phyloP scores from a whole-genome alignment of 2,888 invertebrate genomes.

The Callinectes sapidus region DNA sequence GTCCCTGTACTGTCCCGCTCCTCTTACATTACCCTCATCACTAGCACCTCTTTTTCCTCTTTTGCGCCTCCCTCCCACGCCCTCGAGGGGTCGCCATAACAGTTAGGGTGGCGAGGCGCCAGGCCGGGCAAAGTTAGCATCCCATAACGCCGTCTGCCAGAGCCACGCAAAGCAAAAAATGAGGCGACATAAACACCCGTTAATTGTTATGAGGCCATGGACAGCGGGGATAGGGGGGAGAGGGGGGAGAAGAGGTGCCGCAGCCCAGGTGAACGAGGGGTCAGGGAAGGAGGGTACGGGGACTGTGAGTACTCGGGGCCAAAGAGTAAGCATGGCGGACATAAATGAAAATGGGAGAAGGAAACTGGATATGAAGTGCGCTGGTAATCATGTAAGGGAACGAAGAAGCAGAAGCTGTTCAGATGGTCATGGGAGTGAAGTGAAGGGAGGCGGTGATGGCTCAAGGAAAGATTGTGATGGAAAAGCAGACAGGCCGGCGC shows the following conservation, averaged over 20 bases:
- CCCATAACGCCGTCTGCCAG: constrained; percentile 9
- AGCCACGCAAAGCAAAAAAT: constrained; percentile 20
- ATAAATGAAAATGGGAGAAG: no score
- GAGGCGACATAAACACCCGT: constrained; percentile 16
- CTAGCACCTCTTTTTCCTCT: background rate
- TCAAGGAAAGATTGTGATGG: background rate
- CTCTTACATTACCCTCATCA: background rate
- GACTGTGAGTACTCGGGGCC: background rate
- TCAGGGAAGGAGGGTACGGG: background rate
- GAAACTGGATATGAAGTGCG: background rate
- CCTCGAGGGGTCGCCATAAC: background rate
- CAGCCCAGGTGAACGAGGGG: background rate
- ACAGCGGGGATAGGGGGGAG: background rate
- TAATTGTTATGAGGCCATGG: constrained; percentile 18
- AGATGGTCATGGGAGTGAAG: background rate
- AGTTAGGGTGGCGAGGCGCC: background rate
- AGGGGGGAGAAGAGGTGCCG: background rate
- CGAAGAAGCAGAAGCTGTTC: background rate
- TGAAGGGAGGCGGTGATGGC: background rate
- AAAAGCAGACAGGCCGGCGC: background rate
- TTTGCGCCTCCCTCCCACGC: background rate
- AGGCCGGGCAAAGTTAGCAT: constrained; percentile 11
- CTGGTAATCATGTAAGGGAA: background rate
- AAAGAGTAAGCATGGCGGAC: no score
- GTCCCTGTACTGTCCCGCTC: background rate